Percentiles rank a stretch among this genome's conserved stretches.
Conservation (phyloP, 1,140 invertebrate genomes). For the Pentalonia nigronervosa region DNA sequence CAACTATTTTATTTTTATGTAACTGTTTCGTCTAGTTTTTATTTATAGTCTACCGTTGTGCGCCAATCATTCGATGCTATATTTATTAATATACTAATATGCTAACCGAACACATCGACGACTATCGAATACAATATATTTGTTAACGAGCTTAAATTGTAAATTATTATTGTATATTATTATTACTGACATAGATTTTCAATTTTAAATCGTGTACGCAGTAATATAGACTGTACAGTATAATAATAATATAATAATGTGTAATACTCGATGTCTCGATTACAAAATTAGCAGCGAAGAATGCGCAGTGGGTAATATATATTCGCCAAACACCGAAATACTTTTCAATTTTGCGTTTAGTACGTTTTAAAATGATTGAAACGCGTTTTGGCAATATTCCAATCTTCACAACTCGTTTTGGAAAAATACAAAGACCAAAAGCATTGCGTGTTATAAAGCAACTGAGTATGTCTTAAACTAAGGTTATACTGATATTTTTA, state of each 20-base stretch:
- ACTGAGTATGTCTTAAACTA: not conserved
- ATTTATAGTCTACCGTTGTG: not conserved
- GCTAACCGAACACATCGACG: not conserved
- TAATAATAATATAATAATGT: not conserved
- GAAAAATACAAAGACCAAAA: conserved; percentile 3
- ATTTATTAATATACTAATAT: not conserved
- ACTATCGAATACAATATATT: not conserved
- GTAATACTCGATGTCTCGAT: not conserved
- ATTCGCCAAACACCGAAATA: not conserved
- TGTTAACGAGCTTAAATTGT: not conserved
- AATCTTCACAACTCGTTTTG: not conserved
- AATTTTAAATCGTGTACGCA: not conserved
- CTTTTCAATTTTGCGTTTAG: not conserved
- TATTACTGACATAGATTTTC: not conserved
- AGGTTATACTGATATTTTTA: not conserved
- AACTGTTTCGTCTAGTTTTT: not conserved
- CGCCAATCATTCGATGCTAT: not conserved
- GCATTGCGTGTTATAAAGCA: not conserved
- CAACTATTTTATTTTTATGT: not conserved
- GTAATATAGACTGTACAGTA: no score
- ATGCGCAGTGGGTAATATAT: not conserved
- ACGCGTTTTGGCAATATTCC: not conserved
- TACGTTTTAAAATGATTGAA: not conserved
- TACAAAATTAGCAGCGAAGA: not conserved
- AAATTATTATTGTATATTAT: not conserved